Evolutionary conservation across 2,888 invertebrate genomes (phyloP).

Genomic region (Lasius platythorax): DNA sequence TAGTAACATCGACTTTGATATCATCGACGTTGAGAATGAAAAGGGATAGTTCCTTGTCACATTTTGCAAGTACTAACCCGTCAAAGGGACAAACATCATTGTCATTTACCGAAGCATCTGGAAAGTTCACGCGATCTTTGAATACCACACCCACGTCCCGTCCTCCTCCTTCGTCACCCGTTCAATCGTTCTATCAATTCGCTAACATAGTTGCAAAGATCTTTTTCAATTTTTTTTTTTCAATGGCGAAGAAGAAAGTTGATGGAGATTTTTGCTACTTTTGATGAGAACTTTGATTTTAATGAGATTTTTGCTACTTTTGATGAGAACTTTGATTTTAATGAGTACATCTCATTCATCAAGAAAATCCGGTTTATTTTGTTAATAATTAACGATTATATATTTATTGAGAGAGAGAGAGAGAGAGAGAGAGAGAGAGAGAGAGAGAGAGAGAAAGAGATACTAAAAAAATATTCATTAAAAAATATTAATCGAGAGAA

Average conservation of each 20-base stretch:
- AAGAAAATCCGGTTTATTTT: neutral
- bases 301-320: neutral
- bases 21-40: neutral
- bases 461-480: neutral
- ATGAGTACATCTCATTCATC: neutral
- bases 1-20: neutral
- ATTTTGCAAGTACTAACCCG: neutral
- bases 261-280: neutral
- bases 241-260: neutral
- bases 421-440: neutral
- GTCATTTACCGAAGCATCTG: neutral
- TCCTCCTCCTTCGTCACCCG: neutral
- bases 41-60: neutral
- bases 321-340: neutral
- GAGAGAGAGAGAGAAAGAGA: neutral
- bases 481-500: neutral
- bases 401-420: neutral
- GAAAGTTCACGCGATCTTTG: neutral
- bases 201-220: neutral
- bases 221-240: neutral
- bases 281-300: neutral
- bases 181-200: neutral
- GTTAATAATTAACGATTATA: neutral
- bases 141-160: neutral
- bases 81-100: conserved; percentile 16